Conservation (phyloP, 2,888 invertebrate species). For the Leucophenga montana region DNA sequence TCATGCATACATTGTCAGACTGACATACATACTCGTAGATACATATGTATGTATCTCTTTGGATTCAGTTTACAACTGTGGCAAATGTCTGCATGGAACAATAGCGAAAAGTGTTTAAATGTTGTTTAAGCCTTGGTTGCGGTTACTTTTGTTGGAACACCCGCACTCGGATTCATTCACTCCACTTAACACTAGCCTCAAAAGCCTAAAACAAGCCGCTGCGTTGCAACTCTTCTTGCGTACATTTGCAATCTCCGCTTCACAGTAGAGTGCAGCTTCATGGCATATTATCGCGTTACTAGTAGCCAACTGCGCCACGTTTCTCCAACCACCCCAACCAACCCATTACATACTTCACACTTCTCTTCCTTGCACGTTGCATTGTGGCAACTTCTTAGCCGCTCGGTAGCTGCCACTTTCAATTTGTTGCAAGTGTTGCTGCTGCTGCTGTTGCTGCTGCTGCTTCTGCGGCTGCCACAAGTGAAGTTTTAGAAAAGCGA, state of each 20-base stretch:
- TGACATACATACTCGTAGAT: too few species aligned
- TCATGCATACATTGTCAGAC: too few species aligned
- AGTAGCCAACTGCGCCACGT: too few species aligned
- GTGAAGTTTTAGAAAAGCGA: constrained; percentile 19
- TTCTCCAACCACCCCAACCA: constrained; percentile 16
- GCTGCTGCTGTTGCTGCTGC: neutral
- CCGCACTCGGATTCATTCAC: constrained; percentile 10
- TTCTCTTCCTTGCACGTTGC: neutral
- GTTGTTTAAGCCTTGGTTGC: neutral
- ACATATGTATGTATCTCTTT: neutral
- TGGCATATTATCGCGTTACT: constrained; percentile 51
- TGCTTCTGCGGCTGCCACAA: neutral
- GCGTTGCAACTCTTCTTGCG: too few species aligned
- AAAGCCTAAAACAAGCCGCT: too few species aligned
- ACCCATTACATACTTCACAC: constrained; percentile 31
- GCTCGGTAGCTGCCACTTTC: constrained; percentile 47
- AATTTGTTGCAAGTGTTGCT: constrained; percentile 35
- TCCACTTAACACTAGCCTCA: neutral
- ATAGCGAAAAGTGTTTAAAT: constrained; percentile 7
- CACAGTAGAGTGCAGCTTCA: constrained; percentile 34
- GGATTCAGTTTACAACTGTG: neutral
- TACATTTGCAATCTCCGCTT: neutral
- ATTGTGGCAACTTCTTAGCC: constrained; percentile 14
- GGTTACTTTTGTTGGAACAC: neutral
- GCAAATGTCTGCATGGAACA: neutral